Evolutionary conservation across 2,797 vertebrate genomes (phyloP), one percentile per base, ranked within the genome.

Genomic region (Clarias fuscus): DNA sequence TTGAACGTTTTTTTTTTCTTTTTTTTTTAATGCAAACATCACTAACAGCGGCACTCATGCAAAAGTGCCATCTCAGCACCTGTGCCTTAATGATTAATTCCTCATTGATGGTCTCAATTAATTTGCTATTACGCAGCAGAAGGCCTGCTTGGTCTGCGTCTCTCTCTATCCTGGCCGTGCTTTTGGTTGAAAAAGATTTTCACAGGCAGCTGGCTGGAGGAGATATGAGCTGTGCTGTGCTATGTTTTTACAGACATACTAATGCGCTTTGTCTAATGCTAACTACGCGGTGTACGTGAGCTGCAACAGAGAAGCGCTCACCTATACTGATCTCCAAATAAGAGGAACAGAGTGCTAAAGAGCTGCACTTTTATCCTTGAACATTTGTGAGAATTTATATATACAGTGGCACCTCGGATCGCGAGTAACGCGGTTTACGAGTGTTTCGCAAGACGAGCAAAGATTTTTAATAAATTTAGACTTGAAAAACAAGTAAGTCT

Each of bases 81-180:
- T 95, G 94, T 90, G 91, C 93, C 93, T 95, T 95, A 95, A 95
- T 96, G 95, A 96, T 96, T 96, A 96, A 96, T 96, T 95, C 95
- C 92, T 94, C 96, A 96, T 96, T 96, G 95, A 96, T 96, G 95
- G 94, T 96, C 95, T 95, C 95, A 95, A 96, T 96, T 96, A 96
- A 95, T 96, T 96, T 95, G 94, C 94, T 95, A 95, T 96, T 96
- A 96, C 92, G 90, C 92, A 91, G 93, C 94, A 95, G 94, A 94
- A 95, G 94, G 94, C 93, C 94, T 92, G 91, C 93, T 94, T 94
- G 92, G 93, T 95, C 94, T 94, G 94, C 91, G 93, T 95, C 94
- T 93, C 48, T 93, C 48, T 53, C 89, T 90, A 94, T 93, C 93
- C 85, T 86, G 85, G 90, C 86, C 76, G 91, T 70, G 85, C 84